Base-by-base conservation (phyloP, 2,797 vertebrate genomes). In the Nannoperca australis region DNA sequence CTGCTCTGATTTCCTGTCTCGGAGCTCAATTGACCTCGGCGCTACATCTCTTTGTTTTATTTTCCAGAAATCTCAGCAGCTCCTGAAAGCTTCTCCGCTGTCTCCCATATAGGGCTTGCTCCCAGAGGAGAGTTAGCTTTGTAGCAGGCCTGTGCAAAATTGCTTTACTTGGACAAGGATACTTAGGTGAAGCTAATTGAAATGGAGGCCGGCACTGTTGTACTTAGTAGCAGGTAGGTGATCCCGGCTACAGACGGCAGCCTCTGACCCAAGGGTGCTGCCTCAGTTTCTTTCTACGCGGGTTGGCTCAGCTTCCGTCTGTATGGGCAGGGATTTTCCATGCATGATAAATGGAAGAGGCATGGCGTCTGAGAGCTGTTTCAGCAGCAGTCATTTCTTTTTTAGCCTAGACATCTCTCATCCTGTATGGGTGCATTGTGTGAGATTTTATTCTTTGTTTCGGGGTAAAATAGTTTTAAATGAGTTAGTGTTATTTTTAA, bases 141-240 rank as follows among this genome's bases (percentile, higher is more conserved):
- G 70, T 69, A 78, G 80, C 79, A 40, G 77, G 56, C 54, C 44
- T 40, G 70, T 70, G 67, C 79, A 75, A 83, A 85, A 84, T 70
- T 60, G 73, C 63, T 78, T 79, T 50, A 64, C 84, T 72, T 59
- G 84, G 71, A 86, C 70, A 79, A 84, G 81, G 68, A 87, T 82
- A 59, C 74, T 86, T 81, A 80, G 80, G 83, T 86, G 79, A 78
- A 76, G 81, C 83, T 91, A 86, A 93, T 88, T 92, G 81, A 91
- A 92, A 92, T 88, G 78, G 83, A 91, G 71, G 79, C 77, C 13
- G 30, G 81, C 73, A 55, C 63, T 66, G 58, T 63, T 73, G 79
- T 75, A 73, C 70, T 70, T 68, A 76, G 85, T 49, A 75, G 68
- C 68, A 62, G 79, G 83, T 61, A 81, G 86, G 87, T 82, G 88